Base-by-base conservation (phyloP, 2,113 vertebrate species). In the Bubo bubo region DNA sequence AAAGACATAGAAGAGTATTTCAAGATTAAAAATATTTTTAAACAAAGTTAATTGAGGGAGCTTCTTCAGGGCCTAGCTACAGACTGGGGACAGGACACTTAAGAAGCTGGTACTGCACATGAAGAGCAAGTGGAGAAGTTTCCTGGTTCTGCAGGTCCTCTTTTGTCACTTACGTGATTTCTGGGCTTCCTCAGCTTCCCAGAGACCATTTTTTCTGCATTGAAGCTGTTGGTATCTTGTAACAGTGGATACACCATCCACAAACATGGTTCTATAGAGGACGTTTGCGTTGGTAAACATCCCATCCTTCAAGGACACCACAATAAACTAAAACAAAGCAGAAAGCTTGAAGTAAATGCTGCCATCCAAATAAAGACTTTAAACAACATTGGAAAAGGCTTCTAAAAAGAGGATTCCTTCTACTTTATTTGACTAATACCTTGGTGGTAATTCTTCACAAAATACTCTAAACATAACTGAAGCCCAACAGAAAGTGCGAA, bases 241-340 rank as follows among this genome's bases (percentile, higher is more conserved):
- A 56, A 99, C 97, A 3, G 98, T 98, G 59, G 99, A 99, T 88
- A 99, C 98, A 43, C 99, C 99, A 64, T 99, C 99, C 49, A 99
- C 96, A 96, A 99, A 99, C 96, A 98, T 99, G 4, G 99, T 99
- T 98, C 98, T 99, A 97, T 98, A 99, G 52, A 99, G 98, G 79
- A 99, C 98, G 7, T 99, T 99, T 80, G 99, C 99, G 3, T 99
- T 99, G 97, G 98, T 99, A 97, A 99, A 99, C 99, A 99, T 99
- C 75, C 99, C 99, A n/a, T 99, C 99, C 96, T 99, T 99, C 63
- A 99, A 97, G 17, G 99, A 99, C 71, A 99, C 99, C 47, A 99
- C 99, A 93, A 99, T 98, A 77, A 99, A 99, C 99, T 99, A 67
- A 90, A 94, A 82, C n/a, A 66, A 96, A 93, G 3, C 83, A 95